Base-by-base conservation (phyloP, 2,113 vertebrate genomes). In the Microtus oregoni region DNA sequence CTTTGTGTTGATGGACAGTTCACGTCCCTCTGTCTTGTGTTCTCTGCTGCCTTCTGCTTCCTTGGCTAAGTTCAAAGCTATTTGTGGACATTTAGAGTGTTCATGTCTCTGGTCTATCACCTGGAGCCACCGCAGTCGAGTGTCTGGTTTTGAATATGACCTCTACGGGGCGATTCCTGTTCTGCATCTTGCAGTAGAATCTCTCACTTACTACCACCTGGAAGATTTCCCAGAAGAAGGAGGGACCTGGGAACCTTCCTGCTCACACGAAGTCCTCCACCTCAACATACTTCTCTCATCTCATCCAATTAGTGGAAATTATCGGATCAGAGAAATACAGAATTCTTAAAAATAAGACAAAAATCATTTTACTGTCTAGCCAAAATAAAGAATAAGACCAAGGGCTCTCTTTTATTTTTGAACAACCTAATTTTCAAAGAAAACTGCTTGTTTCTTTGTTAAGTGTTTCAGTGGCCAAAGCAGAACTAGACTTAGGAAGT, bases 401-500 rank as follows among this genome's bases (percentile, higher is more conserved):
- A 88, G 68, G 10, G 3, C 61, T 85, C 73, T 44, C 30, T 67
- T 61, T 24, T 92, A 55, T 91, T 83, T 85, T 77, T 93, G 32
- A 96, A 38, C 94, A 82, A 24, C 8, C 7, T 63, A 50, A 86
- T 38, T 91, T 81, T 95, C 26, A 35, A 89, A 91, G 68, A 63
- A 92, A 77, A 93, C 19, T 76, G 9, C 19, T 88, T 50, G 22
- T 13, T 91, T 24, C 50, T 94, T 65, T 17, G 52, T 41, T 26
- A 83, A 91, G 65, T 10, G 78, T 35, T 82, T 79, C 13, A 78
- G 26, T n/a, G 15, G 58, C 68, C 28, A 92, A 28, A 65, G 38
- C 11, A 50, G 24, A 90, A 88, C 55, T 90, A 86, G 0, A 76
- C 26, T 75, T 91, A 30, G 7, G 7, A 70, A 92, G 1, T 35